phyloP scores from a whole-genome alignment of 30 jellyfish, hydroid and myxozoan genomes.

The Aurelia coerulea region DNA sequence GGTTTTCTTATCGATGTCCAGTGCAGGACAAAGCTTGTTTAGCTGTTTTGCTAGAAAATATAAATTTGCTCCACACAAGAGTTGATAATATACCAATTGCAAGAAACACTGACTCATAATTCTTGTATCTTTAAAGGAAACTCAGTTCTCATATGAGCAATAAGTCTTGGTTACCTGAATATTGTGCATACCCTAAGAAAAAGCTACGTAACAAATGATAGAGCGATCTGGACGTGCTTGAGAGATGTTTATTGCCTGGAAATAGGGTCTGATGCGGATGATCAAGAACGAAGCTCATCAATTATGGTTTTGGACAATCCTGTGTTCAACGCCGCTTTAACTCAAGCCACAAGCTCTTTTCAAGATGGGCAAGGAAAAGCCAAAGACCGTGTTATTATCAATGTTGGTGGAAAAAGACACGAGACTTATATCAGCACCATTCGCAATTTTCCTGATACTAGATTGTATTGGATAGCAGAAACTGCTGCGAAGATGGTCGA shows the following conservation, averaged over 20 bases:
- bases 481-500: constrained; percentile 97
- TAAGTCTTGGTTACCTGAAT: neutral
- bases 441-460: constrained; percentile 92
- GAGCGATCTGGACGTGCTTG: too few species aligned
- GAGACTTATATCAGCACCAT: constrained; percentile 96
- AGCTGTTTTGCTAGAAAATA: too few species aligned
- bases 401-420: constrained; percentile 96
- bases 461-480: constrained; percentile 98
- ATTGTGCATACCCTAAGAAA: neutral
- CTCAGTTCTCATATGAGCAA: too few species aligned
- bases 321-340: constrained; percentile 53
- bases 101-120: too few species aligned
- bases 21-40: neutral
- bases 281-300: neutral
- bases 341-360: constrained; percentile 71
- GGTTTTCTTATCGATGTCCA: neutral
- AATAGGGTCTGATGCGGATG: constrained; percentile 22
- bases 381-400: constrained; percentile 91
- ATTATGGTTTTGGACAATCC: constrained; percentile 67
- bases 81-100: neutral
- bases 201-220: too few species aligned
- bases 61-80: neutral
- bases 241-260: neutral
- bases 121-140: too few species aligned
- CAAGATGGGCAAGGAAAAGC: constrained; percentile 79